Conservation (phyloP, 2,797 vertebrate genomes). For the Hyperoplus lanceolatus region DNA sequence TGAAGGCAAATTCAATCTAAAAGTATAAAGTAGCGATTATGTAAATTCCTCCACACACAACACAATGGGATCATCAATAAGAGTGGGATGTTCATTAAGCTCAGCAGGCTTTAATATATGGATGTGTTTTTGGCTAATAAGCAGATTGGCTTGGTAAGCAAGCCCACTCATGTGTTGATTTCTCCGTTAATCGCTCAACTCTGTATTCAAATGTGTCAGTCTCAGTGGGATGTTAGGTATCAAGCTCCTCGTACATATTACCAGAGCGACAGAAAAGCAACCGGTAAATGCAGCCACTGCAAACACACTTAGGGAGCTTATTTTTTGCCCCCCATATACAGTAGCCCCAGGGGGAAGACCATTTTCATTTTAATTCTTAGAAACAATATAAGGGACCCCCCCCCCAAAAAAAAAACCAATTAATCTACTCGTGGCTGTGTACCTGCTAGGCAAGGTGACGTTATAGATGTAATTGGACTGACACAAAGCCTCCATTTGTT, state of each 20-base stretch:
- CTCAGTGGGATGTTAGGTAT: conserved; percentile 70
- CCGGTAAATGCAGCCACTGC: conserved; percentile 17
- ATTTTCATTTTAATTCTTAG: conserved; percentile 24
- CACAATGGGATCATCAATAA: conserved; percentile 84
- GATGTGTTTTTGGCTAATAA: conserved; percentile 72
- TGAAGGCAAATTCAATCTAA: conserved; percentile 78
- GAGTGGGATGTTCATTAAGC: conserved; percentile 82
- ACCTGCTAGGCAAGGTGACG: conserved; percentile 24
- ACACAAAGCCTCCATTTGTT: conserved; percentile 42
- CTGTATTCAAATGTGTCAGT: conserved; percentile 71
- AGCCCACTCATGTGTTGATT: conserved; percentile 73
- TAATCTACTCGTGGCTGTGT: conserved; percentile 16
- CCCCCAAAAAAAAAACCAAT: background rate
- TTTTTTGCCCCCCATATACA: background rate
- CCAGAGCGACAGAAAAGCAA: background rate
- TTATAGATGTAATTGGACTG: conserved; percentile 38
- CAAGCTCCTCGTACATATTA: conserved; percentile 58
- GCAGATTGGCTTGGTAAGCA: conserved; percentile 75
- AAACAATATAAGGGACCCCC: conserved; percentile 3
- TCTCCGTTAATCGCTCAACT: conserved; percentile 64
- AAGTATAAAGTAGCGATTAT: conserved; percentile 78
- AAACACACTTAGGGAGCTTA: conserved; percentile 13
- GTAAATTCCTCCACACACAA: conserved; percentile 76
- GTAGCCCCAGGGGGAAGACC: background rate
- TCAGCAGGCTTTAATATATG: conserved; percentile 80